Evolutionary conservation across 2,113 vertebrate species (phyloP).

Genomic region (Arizona elegans): DNA sequence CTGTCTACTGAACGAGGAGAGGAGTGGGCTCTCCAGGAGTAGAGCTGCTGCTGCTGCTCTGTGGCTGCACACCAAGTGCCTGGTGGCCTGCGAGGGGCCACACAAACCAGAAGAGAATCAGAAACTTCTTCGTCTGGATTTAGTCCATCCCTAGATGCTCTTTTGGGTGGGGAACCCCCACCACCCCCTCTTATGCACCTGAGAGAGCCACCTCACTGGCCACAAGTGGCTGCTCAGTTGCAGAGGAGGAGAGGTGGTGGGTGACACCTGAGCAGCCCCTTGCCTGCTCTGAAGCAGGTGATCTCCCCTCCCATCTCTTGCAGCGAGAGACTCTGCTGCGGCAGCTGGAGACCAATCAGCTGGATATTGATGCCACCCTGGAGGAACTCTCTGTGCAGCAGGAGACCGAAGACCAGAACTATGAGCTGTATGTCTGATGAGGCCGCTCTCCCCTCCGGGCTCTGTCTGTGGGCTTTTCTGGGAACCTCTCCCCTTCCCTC

Average conservation of each 20-base stretch:
- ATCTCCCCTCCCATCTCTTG: slow-evolving; percentile 20
- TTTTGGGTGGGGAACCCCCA: not conserved
- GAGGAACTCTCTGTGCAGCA: slow-evolving; percentile 95
- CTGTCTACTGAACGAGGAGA: accelerated
- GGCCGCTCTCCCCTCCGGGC: not conserved
- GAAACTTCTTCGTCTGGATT: not conserved
- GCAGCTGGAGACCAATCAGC: slow-evolving; percentile 97
- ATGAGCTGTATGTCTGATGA: slow-evolving; percentile 82
- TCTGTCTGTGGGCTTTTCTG: not conserved
- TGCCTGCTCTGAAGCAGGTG: not conserved
- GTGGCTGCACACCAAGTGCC: not conserved
- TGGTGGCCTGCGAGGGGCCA: not conserved
- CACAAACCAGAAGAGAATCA: not conserved
- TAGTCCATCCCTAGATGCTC: not conserved
- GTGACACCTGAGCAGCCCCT: not conserved
- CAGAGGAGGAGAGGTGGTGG: slow-evolving; percentile 9
- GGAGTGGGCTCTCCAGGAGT: no score
- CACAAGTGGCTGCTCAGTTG: slow-evolving; percentile 18
- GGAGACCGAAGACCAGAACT: slow-evolving; percentile 97
- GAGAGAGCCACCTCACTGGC: not conserved
- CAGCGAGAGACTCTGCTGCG: slow-evolving; percentile 93
- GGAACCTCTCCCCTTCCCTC: not conserved
- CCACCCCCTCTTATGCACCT: not conserved
- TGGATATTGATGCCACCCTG: slow-evolving; percentile 94
- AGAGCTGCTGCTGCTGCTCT: not conserved